Evolutionary conservation across 2,797 vertebrate genomes (phyloP), one percentile per base, ranked within the genome.

Genomic region (Glyptemys insculpta): DNA sequence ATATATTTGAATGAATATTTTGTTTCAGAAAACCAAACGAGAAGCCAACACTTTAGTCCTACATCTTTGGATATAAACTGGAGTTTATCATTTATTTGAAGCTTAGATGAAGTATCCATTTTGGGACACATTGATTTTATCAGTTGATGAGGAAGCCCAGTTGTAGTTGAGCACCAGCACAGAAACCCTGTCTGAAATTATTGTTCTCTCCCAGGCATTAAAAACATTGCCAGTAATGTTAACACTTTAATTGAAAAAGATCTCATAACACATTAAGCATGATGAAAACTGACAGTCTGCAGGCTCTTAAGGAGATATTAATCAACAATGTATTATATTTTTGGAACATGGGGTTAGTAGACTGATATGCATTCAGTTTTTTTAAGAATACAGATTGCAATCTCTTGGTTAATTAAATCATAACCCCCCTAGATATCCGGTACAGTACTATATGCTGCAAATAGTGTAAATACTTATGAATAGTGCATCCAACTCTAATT

Each of bases 231-330:
- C 89, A 57, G 11, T 47, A 94, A 76, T 82, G 44, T 29, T 92
- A 94, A 87, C 27, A 80, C 4, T 81, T 92, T 92, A 92, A 94
- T 95, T 95, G 76, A 91, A 96, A 80, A 94, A 85, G 1, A 44
- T 88, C 59, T 96, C 65, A n/a, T 91, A 86, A 65, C 79, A 78
- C 44, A 91, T 90, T 94, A 93, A 89, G n/a, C 12, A 50, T 83
- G 23, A 86, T 44, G 79, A 53, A 93, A 96, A 84, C 81, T 92
- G 89, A 52, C 78, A 87, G 52, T 65, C 34, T 74, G 47, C 74
- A 62, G 50, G 83, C 34, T 83, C 96, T 96, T 81, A 96, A 92
- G 74, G 37, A 95, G 81, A 34, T 62, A 78, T 6, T 84, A 49
- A 85, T 81, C n/a, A 92, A 76, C 31, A 86, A 47, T 78, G 21